Base-by-base conservation (phyloP, 2,113 vertebrate genomes). In the Pteropus alecto region DNA sequence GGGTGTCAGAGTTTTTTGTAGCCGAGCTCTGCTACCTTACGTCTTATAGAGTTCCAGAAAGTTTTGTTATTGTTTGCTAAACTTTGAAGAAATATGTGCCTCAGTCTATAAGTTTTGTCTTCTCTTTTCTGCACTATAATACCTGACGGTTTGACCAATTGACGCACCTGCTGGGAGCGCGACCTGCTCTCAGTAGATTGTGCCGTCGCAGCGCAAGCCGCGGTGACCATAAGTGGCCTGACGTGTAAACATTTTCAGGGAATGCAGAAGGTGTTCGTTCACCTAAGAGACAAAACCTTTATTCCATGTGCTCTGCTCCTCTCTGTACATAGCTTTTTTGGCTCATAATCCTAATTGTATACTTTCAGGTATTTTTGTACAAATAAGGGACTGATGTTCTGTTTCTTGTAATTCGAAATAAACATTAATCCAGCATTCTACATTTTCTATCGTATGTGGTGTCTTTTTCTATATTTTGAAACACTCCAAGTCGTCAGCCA, bases 341-440 rank as follows among this genome's bases (percentile, higher is more conserved):
- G 99, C 99, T 99, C 98, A 98, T 99, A 99, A 99, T 99, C 99
- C 98, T 99, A 99, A 99, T 99, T 99, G 99, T 99, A 99, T 99
- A 99, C 99, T 99, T 99, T 99, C 99, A 99, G 99, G 99, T 99
- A 99, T 99, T 99, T 99, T 99, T 99, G 99, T 99, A 99, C 99
- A 99, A 99, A 99, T 98, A 99, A 99, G 99, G 99, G 99, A 99
- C 99, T 99, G 99, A 99, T 99, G 99, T 99, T 99, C 99, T 99
- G 99, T 99, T 99, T 99, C 99, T 99, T 99, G 99, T 99, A 99
- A 99, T 98, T 99, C 99, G 99, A 99, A 99, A 99, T 99, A 99
- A 99, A 99, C 98, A 99, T 99, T 99, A 99, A 99, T 99, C 99
- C 98, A 98, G 99, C 99, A 98, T 98, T 99, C 99, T 99, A 99